Percentiles rank a stretch among this genome's conserved stretches.
These are phyloP conservation scores for Lucifuga dentata DNA, from an alignment of 2,113 vertebrate genomes.

Conservation along the genomic window DNA sequence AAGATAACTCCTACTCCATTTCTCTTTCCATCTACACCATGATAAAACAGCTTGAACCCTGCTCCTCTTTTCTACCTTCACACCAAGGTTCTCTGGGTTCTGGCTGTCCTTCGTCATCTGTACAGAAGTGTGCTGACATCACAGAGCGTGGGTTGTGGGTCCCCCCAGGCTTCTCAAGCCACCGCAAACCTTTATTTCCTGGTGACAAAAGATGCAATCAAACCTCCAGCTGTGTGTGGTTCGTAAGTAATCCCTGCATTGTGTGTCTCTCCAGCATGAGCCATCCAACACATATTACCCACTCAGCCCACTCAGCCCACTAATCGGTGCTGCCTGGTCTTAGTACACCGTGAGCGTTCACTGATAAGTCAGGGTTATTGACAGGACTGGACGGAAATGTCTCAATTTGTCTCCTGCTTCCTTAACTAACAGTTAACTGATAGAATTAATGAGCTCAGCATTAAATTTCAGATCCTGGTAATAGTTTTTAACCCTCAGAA, in stretches of 20 bases:
- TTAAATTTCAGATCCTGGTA: too few species aligned
- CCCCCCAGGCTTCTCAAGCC: slow-evolving; percentile 40
- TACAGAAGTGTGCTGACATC: slow-evolving; percentile 42
- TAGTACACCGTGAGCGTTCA: slow-evolving; percentile 7
- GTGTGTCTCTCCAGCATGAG: not conserved
- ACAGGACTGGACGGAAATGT: too few species aligned
- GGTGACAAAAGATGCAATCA: slow-evolving; percentile 44
- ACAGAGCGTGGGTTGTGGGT: slow-evolving; percentile 16
- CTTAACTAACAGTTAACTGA: too few species aligned
- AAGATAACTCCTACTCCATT: too few species aligned
- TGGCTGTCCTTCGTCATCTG: not conserved
- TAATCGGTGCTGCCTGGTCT: slow-evolving; percentile 19
- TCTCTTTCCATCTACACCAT: too few species aligned
- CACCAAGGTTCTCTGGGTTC: slow-evolving; percentile 25
- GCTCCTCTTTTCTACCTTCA: too few species aligned
- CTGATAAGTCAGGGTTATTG: not conserved
- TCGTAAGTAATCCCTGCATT: slow-evolving; percentile 14
- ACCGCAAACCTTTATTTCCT: slow-evolving; percentile 36
- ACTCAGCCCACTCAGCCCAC: slow-evolving; percentile 49
- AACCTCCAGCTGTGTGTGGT: slow-evolving; percentile 21
- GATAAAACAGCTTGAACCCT: too few species aligned
- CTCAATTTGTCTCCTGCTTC: too few species aligned
- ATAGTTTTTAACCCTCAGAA: too few species aligned
- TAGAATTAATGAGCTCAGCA: too few species aligned
- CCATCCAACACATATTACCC: not conserved